Percentiles rank a stretch among this genome's conserved stretches.
Conservation (phyloP, 1,140 invertebrate species). For the Cydia pomonella region DNA sequence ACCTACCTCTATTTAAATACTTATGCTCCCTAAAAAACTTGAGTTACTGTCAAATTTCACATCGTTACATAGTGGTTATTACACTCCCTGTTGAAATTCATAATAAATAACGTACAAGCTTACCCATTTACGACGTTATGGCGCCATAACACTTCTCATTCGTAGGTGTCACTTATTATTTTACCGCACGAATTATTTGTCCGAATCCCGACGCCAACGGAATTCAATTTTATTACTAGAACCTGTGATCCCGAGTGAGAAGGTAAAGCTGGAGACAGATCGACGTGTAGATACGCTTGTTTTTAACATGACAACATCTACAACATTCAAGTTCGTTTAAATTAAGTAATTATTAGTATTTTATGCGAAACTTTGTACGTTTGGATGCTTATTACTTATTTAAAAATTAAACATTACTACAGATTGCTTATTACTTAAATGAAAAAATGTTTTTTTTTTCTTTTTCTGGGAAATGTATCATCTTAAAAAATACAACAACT, state of each 20-base stretch:
- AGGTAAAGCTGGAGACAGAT: neutral
- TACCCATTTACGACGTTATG: conserved; percentile 15
- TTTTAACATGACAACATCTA: neutral
- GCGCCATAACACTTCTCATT: neutral
- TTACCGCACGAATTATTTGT: conserved; percentile 27
- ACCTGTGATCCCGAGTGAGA: neutral
- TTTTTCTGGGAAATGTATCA: no score
- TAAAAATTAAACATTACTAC: no score
- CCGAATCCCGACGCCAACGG: conserved; percentile 16
- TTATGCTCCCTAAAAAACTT: no score
- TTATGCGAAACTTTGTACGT: no score
- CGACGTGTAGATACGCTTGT: neutral
- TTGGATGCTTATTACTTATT: no score
- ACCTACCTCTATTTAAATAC: no score
- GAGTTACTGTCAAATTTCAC: neutral
- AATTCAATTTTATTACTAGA: conserved; percentile 29
- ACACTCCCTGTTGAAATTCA: conserved; percentile 1
- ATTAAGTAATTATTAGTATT: no score
- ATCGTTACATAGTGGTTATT: conserved; percentile 1
- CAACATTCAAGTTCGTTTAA: no score
- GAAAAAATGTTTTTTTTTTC: no score
- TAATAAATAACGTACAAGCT: neutral
- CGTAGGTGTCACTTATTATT: conserved; percentile 29
- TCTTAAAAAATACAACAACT: no score
- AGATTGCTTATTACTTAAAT: no score